A percentile compares a stretch with the other conserved stretches of the same genome.
Evolutionary conservation across 2,888 invertebrate genomes (phyloP).

Genomic region (Microchrysa polita): DNA sequence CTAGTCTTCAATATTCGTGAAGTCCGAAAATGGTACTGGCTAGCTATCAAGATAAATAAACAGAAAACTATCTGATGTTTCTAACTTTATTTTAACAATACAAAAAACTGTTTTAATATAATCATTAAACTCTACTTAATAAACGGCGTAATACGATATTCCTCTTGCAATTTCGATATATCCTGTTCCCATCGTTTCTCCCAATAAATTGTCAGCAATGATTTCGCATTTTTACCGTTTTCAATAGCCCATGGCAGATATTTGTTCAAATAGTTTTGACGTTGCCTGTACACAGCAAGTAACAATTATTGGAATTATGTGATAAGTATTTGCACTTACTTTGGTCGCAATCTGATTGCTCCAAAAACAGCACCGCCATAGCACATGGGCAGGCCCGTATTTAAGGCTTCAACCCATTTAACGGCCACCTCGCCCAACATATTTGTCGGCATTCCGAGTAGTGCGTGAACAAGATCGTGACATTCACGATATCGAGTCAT

Average conservation of each 20-base stretch:
- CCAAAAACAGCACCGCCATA: conserved; percentile 93
- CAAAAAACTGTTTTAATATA: too few relatives aligned
- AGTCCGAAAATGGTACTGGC: too few relatives aligned
- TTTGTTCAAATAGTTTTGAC: conserved; percentile 77
- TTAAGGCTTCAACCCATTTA: conserved; percentile 98
- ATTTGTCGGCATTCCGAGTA: conserved; percentile 92
- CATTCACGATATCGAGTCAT: conserved; percentile 98
- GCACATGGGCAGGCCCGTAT: conserved; percentile 96
- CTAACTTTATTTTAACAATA: too few relatives aligned
- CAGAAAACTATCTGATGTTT: too few relatives aligned
- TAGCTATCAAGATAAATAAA: too few relatives aligned
- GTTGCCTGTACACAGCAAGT: conserved; percentile 73
- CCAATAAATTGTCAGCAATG: conserved; percentile 88
- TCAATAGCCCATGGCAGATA: conserved; percentile 88
- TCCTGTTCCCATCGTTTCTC: conserved; percentile 94
- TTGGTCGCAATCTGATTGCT: conserved; percentile 84
- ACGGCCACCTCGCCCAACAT: conserved; percentile 93
- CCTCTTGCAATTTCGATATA: conserved; percentile 79
- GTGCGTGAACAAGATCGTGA: conserved; percentile 94
- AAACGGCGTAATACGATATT: conserved; percentile 73
- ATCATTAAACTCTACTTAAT: background rate
- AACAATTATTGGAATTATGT: conserved; percentile 27
- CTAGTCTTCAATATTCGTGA: too few relatives aligned
- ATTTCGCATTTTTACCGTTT: conserved; percentile 78
- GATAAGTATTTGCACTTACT: conserved; percentile 63